Conservation (phyloP, 2,888 invertebrate species). For the Caenorhabditis zanzibari region DNA sequence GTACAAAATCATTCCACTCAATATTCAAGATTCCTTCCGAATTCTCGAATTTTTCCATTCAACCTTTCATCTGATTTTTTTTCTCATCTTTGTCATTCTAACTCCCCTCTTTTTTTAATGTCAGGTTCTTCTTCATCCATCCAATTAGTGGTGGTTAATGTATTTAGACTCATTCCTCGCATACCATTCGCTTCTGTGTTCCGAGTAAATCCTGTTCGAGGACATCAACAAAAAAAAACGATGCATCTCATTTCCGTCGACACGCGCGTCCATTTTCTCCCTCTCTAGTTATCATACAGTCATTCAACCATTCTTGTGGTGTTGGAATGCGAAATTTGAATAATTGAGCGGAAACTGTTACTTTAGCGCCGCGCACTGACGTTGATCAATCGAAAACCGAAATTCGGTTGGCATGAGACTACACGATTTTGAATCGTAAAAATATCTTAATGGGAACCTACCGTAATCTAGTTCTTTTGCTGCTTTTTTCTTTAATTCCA, state of each 20-base stretch:
- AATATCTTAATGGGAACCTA: background rate
- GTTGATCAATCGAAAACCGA: background rate
- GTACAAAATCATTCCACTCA: too few species aligned
- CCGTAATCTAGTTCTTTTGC: background rate
- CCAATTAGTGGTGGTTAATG: conserved; percentile 61
- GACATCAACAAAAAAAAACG: conserved; percentile 51
- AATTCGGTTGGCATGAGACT: background rate
- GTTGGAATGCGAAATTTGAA: conserved; percentile 1
- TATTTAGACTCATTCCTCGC: conserved; percentile 61
- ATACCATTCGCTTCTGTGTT: conserved; percentile 55
- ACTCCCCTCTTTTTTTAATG: conserved; percentile 38
- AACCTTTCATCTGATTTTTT: conserved; percentile 4
- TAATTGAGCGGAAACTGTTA: conserved; percentile 10
- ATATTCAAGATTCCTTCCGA: too few species aligned
- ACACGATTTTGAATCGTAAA: background rate
- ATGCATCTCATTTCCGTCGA: conserved; percentile 52
- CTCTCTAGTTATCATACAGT: conserved; percentile 24
- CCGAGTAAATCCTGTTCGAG: conserved; percentile 60
- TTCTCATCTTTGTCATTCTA: conserved; percentile 42
- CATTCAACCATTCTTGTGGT: background rate
- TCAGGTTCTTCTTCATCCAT: conserved; percentile 40
- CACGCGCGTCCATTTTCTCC: background rate
- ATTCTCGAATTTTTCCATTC: conserved; percentile 16
- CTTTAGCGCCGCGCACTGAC: background rate
- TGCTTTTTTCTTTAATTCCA: too few species aligned